These are phyloP conservation scores for Drosophila willistoni DNA, from an alignment of 1,140 invertebrate genomes.

Conservation along the genomic window DNA sequence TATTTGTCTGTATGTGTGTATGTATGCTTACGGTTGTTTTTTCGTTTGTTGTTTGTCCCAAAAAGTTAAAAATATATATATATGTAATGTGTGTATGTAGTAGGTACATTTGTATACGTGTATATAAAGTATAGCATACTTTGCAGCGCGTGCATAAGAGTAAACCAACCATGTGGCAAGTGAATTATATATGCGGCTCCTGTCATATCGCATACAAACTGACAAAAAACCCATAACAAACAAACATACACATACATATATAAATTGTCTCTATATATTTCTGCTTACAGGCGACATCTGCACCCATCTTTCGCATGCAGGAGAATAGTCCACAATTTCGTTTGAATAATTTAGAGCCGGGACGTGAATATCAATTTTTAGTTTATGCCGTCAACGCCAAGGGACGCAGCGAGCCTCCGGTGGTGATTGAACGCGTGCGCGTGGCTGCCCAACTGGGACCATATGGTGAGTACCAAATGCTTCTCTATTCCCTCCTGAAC, in stretches of 20 bases:
- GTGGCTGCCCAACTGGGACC: slow-evolving; percentile 83
- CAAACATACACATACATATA: slow-evolving; percentile 18
- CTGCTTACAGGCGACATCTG: slow-evolving; percentile 82
- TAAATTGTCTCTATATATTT: slow-evolving; percentile 35
- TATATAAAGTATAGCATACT: slow-evolving; percentile 47
- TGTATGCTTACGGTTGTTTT: neutral
- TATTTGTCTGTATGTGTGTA: too few species aligned
- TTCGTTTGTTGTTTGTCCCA: slow-evolving; percentile 7
- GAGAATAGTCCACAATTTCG: slow-evolving; percentile 87
- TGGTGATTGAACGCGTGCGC: slow-evolving; percentile 85
- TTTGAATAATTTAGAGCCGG: slow-evolving; percentile 87
- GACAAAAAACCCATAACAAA: slow-evolving; percentile 7
- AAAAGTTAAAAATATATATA: slow-evolving; percentile 63
- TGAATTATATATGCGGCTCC: slow-evolving; percentile 58
- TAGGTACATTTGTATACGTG: neutral
- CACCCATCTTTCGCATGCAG: slow-evolving; percentile 85
- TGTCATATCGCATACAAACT: slow-evolving; percentile 26
- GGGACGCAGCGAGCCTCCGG: slow-evolving; percentile 87
- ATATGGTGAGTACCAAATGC: slow-evolving; percentile 75
- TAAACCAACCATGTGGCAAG: slow-evolving; percentile 48
- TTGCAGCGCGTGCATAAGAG: slow-evolving; percentile 33
- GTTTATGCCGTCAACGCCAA: slow-evolving; percentile 89
- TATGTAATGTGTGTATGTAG: neutral
- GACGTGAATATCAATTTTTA: slow-evolving; percentile 87
- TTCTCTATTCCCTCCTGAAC: neutral